Evolutionary conservation across 2,888 invertebrate genomes (phyloP).

Genomic region (Liodrosophila aerea): DNA sequence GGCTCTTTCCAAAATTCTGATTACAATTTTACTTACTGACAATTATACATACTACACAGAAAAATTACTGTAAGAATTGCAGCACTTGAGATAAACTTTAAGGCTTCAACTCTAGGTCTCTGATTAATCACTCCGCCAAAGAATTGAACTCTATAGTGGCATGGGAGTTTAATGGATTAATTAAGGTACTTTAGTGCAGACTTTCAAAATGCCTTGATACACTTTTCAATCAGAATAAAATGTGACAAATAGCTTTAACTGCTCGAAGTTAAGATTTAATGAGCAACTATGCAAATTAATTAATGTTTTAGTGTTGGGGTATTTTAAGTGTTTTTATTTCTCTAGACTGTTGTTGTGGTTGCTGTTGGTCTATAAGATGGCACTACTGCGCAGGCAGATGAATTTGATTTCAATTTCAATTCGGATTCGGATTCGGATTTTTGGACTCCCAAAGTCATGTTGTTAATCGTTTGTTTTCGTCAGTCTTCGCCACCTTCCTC

Average conservation of each 20-base stretch:
- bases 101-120: too few species aligned
- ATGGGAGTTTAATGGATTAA: neutral
- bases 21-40: too few species aligned
- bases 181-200: neutral
- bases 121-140: too few species aligned
- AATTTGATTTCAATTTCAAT: constrained; percentile 19
- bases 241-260: constrained; percentile 4
- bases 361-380: too few species aligned
- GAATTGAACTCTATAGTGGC: too few species aligned
- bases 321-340: too few species aligned
- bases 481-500: constrained; percentile 35
- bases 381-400: neutral
- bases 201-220: constrained; percentile 12
- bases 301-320: constrained; percentile 1
- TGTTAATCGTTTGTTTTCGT: constrained; percentile 33
- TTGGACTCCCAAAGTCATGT: constrained; percentile 25
- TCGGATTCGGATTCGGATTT: constrained; percentile 1
- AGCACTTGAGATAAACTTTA: too few species aligned
- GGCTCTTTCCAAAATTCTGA: too few species aligned
- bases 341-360: too few species aligned
- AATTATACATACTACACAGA: too few species aligned
- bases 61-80: too few species aligned
- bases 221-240: constrained; percentile 11
- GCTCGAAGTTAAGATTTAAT: neutral
- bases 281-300: constrained; percentile 15